Conservation (phyloP, 2,888 invertebrate genomes). For the Laothoe populi region DNA sequence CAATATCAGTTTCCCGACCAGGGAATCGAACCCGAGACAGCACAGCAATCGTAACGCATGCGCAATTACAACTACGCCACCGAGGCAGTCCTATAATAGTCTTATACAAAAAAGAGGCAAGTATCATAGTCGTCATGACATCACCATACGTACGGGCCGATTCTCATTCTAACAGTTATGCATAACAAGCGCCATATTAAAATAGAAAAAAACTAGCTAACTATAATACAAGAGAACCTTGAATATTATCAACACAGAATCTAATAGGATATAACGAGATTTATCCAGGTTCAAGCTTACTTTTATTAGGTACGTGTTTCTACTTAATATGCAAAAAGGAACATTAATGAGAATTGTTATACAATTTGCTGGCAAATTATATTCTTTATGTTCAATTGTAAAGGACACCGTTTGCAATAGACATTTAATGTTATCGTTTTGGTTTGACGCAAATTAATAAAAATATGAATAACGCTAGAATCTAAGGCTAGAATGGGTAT, state of each 20-base stretch:
- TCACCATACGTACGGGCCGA: conserved; percentile 35
- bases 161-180: conserved; percentile 60
- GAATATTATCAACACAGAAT: conserved; percentile 49
- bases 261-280: conserved; percentile 30
- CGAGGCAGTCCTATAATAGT: too few species aligned
- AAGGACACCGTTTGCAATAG: too few species aligned
- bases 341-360: not conserved
- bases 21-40: too few species aligned
- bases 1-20: too few species aligned
- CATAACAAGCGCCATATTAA: conserved; percentile 59
- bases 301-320: conserved; percentile 26
- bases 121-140: conserved; percentile 32
- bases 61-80: too few species aligned
- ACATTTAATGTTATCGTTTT: too few species aligned
- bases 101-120: not conserved
- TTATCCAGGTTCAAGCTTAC: conserved; percentile 22
- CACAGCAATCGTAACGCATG: too few species aligned
- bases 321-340: conserved; percentile 27
- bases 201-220: conserved; percentile 47
- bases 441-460: too few species aligned
- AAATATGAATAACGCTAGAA: too few species aligned
- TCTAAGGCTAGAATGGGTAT: too few species aligned
- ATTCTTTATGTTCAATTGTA: too few species aligned
- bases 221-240: conserved; percentile 51
- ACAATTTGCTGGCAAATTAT: conserved; percentile 38